These are phyloP conservation scores for Polyploca ridens DNA, from an alignment of 2,888 invertebrate species.

Conservation along the genomic window DNA sequence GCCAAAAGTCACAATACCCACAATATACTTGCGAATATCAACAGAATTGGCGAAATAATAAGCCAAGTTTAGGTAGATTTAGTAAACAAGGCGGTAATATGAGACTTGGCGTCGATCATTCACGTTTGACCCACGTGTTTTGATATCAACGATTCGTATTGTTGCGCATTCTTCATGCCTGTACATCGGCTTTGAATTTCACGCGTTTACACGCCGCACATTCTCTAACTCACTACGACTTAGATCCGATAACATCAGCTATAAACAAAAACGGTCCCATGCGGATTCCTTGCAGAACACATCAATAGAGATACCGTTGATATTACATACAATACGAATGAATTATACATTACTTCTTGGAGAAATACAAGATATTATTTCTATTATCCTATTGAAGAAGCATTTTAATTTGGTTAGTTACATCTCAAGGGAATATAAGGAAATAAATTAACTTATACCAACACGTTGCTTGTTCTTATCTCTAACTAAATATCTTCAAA, in stretches of 20 bases:
- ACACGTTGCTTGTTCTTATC: too few species aligned
- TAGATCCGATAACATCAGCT: constrained; percentile 31
- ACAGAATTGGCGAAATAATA: constrained; percentile 12
- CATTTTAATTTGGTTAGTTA: too few species aligned
- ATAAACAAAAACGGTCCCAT: constrained; percentile 56
- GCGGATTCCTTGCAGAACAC: constrained; percentile 61
- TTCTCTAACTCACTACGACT: constrained; percentile 41
- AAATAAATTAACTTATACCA: too few species aligned
- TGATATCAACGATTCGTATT: constrained; percentile 16
- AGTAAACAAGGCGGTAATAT: constrained; percentile 20
- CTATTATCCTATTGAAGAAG: too few species aligned
- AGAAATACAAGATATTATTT: too few species aligned
- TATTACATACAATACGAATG: constrained; percentile 12
- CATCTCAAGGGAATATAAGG: too few species aligned
- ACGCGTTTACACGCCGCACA: constrained; percentile 34
- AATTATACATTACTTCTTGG: constrained; percentile 12
- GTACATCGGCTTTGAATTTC: constrained; percentile 59
- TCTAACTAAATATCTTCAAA: background rate
- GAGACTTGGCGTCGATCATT: constrained; percentile 29
- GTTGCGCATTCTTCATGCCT: constrained; percentile 36
- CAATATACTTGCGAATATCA: background rate
- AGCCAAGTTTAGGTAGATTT: constrained; percentile 20
- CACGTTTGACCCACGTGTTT: constrained; percentile 53
- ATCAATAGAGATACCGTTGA: constrained; percentile 18
- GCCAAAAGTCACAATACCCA: constrained; percentile 22